Evolutionary conservation across 2,888 invertebrate species (phyloP), one percentile per base, ranked within the genome.

Genomic region (Clistopyga incitator): DNA sequence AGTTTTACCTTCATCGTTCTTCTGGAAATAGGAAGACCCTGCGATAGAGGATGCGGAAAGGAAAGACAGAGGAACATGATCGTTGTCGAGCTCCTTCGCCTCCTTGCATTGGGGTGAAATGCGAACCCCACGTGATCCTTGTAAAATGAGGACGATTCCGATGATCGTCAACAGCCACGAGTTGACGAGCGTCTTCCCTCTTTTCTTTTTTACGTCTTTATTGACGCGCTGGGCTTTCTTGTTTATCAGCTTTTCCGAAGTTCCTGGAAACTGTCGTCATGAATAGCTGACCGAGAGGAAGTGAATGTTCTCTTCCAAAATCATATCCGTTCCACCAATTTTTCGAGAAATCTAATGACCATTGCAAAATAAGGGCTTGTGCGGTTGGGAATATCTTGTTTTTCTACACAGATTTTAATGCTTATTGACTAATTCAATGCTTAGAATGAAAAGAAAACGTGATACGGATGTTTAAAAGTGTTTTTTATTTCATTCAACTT

Each of bases 1-100:
- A 61, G 61, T 74, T 75, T 38, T 52, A 34, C 50, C n/a, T 50
- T 29, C 23, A 10, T 74, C 74, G 61, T 64, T 20, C 15, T 29
- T 20, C 29, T 61, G 52, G 64, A 52, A 75, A 75, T 52, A 75
- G 34, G 50, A 64, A 23, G 61, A 64, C 38, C 13, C 10, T 45
- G 25, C 13, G 56, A 72, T 25, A 6, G 15, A 25, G 15, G 8
- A 38, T 38, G 3, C n/a, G 25, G 34, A n/a, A n/a, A 47, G 42
- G 50, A 52, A 64, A 11, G 64, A 38, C 20, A 50, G 64, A 50
- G 23, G 23, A 68, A 61, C 20, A 42, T n/a, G 29, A 45, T 72
- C n/a, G 45, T 64, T 18, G 29, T 61, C 47, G 74, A 47, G 10
- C 34, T 61, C 34, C 4, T 34, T 6, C 8, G 6, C 34, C 3